Base-by-base conservation (phyloP, 1,140 invertebrate genomes). In the Monochamus saltuarius region DNA sequence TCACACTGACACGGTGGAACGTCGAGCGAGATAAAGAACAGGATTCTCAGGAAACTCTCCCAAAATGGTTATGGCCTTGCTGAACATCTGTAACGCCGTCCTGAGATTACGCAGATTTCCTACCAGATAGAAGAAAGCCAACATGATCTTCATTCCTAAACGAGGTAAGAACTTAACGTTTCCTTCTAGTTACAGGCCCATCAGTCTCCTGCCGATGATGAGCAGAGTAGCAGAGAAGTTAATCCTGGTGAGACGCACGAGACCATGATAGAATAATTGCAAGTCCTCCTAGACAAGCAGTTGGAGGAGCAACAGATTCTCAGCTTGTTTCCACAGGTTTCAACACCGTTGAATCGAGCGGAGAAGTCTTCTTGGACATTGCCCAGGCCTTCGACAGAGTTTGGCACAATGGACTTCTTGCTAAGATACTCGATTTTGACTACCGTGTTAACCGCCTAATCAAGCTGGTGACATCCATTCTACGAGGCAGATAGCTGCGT, bases 181-280 rank as follows among this genome's bases (percentile, higher is more conserved):
- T 22, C 60, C 71, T 1, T 11, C 11, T 11, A 72, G 53, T 39
- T 76, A 77, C 46, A 61, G 75, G 22, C 76, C 75, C 13, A 78
- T 77, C 49, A 43, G 42, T 8, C 60, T 77, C 0, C 66, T 77
- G 6, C 43, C 56, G 13, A 63, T 59, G 2, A 10, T 75, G 0
- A 65, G 63, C 11, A 77, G 77, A 65, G 19, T 75, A 10, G 42
- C 70, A 0, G 75, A 76, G 67, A 61, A 49, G 46, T 29, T 65
- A 11, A 53, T 53, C 46, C 46, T 49, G 6, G 9, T 16, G 2
- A n/a, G 46, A 42, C n/a, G n/a, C 40, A 4, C 6, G 16, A 29
- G 11, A n/a, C 2, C 22, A 3, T 19, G 16, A n/a, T n/a, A n/a
- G 11, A 16, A 3, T 2, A 1, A 14, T 13, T 38, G 29, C 22